Percentiles rank a stretch among this genome's conserved stretches.
Evolutionary conservation across 2,888 invertebrate genomes (phyloP).

Genomic region (Noctua pronuba): DNA sequence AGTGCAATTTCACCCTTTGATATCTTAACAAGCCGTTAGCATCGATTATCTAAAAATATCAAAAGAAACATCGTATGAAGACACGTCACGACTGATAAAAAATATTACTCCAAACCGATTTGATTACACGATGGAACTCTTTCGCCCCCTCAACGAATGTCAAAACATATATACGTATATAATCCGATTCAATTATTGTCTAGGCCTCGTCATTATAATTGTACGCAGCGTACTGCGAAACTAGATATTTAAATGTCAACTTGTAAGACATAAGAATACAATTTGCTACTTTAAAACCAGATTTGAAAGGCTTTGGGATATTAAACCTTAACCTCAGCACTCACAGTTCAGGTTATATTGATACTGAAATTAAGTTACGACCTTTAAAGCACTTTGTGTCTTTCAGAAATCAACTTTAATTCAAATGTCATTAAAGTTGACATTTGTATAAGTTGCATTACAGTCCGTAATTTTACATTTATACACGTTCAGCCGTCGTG

Average conservation of each 20-base stretch:
- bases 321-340: background rate
- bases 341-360: background rate
- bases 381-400: background rate
- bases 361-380: background rate
- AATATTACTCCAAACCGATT: conserved; percentile 13
- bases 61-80: conserved; percentile 1
- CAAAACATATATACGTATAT: conserved; percentile 57
- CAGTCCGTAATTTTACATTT: background rate
- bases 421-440: conserved; percentile 8
- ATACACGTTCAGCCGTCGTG: conserved; percentile 1
- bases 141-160: conserved; percentile 37
- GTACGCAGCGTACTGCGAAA: conserved; percentile 38
- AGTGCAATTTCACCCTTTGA: conserved; percentile 14
- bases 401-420: conserved; percentile 31
- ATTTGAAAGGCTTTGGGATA: background rate
- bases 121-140: conserved; percentile 17
- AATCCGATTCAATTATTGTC: conserved; percentile 57
- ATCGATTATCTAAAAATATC: background rate
- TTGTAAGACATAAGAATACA: conserved; percentile 30
- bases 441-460: conserved; percentile 10
- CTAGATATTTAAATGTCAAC: conserved; percentile 48
- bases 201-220: conserved; percentile 45
- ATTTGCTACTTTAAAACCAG: conserved; percentile 24
- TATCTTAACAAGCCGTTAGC: conserved; percentile 10
- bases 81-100: conserved; percentile 28